Evolutionary conservation across 1,140 invertebrate species (phyloP).

Genomic region (Hylaeus volcanicus): DNA sequence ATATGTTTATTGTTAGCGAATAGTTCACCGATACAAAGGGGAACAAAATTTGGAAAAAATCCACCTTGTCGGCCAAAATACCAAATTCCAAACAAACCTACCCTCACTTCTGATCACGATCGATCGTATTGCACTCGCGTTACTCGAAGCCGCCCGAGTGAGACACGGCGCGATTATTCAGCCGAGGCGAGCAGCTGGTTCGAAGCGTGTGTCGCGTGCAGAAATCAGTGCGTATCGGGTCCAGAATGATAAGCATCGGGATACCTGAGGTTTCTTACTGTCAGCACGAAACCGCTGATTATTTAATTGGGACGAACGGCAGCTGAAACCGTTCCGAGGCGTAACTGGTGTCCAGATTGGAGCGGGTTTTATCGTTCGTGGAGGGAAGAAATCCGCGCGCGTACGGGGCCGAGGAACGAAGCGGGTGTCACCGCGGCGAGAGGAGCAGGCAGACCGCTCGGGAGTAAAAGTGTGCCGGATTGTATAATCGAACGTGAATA

Average conservation of each 20-base stretch:
- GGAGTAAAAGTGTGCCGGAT: conserved; percentile 81
- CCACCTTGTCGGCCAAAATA: too few relatives aligned
- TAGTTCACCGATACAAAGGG: too few relatives aligned
- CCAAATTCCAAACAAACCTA: too few relatives aligned
- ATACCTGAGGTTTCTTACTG: neutral
- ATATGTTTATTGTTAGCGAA: too few relatives aligned
- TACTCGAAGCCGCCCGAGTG: too few relatives aligned
- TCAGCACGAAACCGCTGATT: neutral
- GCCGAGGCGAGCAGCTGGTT: conserved; percentile 7
- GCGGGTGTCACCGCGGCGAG: conserved; percentile 6
- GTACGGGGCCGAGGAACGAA: neutral
- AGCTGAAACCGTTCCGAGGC: neutral
- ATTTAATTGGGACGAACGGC: conserved; percentile 6
- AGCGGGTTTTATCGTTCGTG: neutral
- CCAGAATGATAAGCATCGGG: too few relatives aligned
- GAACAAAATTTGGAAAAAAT: too few relatives aligned
- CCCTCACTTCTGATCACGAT: too few relatives aligned
- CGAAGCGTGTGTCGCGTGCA: too few relatives aligned
- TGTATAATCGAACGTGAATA: conserved; percentile 82
- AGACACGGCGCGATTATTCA: too few relatives aligned
- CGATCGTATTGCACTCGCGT: too few relatives aligned
- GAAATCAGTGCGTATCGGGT: too few relatives aligned
- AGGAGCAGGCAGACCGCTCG: conserved; percentile 43
- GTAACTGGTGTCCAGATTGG: neutral
- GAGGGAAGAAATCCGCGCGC: neutral